These are phyloP conservation scores for Drosophila nr. perissopoda DNA, from an alignment of 2,888 invertebrate species.

Conservation along the genomic window DNA sequence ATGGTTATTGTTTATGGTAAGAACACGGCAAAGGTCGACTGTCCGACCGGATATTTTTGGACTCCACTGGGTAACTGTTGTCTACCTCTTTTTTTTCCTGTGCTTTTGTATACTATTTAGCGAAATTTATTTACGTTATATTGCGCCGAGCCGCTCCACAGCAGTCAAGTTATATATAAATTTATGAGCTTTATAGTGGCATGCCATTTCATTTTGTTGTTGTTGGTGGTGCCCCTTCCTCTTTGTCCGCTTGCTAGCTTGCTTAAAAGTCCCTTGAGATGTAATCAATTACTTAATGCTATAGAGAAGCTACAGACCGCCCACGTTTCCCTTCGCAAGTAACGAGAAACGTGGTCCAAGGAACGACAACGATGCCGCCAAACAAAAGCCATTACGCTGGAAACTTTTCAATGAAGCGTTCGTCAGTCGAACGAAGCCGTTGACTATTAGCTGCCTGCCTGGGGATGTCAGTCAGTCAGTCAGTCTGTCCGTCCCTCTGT, in stretches of 20 bases:
- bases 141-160: slow-evolving; percentile 57
- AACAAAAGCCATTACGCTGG: slow-evolving; percentile 81
- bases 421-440: slow-evolving; percentile 70
- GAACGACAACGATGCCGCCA: slow-evolving; percentile 46
- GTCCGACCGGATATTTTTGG: slow-evolving; percentile 41
- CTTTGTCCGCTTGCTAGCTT: slow-evolving; percentile 52
- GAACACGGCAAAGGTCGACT: slow-evolving; percentile 71
- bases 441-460: slow-evolving; percentile 71
- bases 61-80: slow-evolving; percentile 14
- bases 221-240: not conserved
- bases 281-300: slow-evolving; percentile 85
- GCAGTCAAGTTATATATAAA: slow-evolving; percentile 79
- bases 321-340: slow-evolving; percentile 4
- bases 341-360: slow-evolving; percentile 17
- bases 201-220: slow-evolving; percentile 72
- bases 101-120: slow-evolving; percentile 65
- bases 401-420: slow-evolving; percentile 82
- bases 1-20: slow-evolving; percentile 83
- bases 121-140: slow-evolving; percentile 75
- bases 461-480: slow-evolving; percentile 55
- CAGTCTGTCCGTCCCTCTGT: slow-evolving; percentile 27
- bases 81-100: slow-evolving; percentile 43
- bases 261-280: slow-evolving; percentile 84
- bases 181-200: slow-evolving; percentile 80
- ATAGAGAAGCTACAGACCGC: slow-evolving; percentile 64